Conservation (phyloP, 2,888 invertebrate genomes). For the Arge pagana region DNA sequence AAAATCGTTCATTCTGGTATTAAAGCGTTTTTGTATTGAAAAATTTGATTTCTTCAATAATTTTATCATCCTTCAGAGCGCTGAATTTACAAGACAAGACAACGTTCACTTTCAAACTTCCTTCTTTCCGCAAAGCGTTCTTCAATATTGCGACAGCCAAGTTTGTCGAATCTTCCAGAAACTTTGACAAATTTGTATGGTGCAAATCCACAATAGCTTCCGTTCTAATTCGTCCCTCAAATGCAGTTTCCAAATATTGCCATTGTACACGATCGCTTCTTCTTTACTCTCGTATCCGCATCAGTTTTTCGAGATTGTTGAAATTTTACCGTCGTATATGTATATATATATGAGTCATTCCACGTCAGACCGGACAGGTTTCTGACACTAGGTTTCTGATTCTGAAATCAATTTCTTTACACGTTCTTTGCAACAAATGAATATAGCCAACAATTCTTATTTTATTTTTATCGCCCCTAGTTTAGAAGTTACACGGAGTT, state of each 20-base stretch:
- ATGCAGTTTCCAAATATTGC: conserved; percentile 2
- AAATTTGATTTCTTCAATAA: background rate
- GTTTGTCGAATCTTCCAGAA: background rate
- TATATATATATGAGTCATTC: too few species aligned
- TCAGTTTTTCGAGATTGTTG: background rate
- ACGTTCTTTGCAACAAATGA: too few species aligned
- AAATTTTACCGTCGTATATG: background rate
- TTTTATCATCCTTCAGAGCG: background rate
- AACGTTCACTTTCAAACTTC: too few species aligned
- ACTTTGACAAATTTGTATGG: background rate
- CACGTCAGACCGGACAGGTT: too few species aligned
- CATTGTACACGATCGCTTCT: conserved; percentile 8
- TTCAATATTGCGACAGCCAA: background rate
- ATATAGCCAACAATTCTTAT: too few species aligned
- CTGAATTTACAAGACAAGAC: background rate
- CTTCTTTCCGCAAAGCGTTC: too few species aligned
- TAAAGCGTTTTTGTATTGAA: conserved; percentile 11
- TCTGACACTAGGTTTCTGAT: too few species aligned
- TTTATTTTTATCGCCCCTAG: too few species aligned
- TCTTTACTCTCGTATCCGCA: background rate
- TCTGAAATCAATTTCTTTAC: too few species aligned
- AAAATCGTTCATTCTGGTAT: conserved; percentile 31
- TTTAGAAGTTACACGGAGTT: too few species aligned
- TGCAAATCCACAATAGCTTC: background rate
- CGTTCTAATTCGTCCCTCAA: background rate